phyloP scores from a whole-genome alignment of 2,888 invertebrate species.

The Brachyptera risi region DNA sequence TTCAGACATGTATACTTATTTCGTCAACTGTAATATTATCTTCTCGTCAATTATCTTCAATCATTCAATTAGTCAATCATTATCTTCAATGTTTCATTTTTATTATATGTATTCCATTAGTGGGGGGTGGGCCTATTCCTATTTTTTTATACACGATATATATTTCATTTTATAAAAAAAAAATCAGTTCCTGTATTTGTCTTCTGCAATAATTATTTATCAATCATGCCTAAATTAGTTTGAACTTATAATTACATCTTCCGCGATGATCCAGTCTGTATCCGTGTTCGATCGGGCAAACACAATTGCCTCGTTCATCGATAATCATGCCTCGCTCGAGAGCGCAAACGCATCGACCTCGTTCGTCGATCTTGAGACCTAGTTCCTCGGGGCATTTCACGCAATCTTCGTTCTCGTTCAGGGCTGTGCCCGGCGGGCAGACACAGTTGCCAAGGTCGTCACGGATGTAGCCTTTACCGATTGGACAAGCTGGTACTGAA shows the following conservation, averaged over 20 bases:
- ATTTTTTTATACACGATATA: too few species aligned
- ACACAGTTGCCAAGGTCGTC: conserved; percentile 63
- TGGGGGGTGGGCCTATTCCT: too few species aligned
- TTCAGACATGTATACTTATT: too few species aligned
- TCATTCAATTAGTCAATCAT: too few species aligned
- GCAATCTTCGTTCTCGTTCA: conserved; percentile 74
- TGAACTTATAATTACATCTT: conserved; percentile 59
- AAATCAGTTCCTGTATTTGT: too few species aligned
- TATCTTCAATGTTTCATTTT: too few species aligned
- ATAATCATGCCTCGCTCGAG: conserved; percentile 71
- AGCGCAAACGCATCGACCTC: conserved; percentile 79
- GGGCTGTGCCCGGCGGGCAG: conserved; percentile 72
- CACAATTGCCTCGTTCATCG: conserved; percentile 72
- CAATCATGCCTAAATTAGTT: too few species aligned
- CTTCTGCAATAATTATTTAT: too few species aligned
- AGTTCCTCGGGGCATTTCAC: conserved; percentile 65
- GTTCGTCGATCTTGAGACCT: conserved; percentile 70
- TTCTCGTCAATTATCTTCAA: too few species aligned
- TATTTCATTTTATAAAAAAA: too few species aligned
- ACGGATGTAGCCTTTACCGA: conserved; percentile 64
- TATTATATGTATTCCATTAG: too few species aligned
- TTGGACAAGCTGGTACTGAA: conserved; percentile 57
- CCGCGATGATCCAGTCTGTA: conserved; percentile 58
- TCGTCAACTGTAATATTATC: too few species aligned
- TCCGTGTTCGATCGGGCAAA: conserved; percentile 65